Percentiles rank a stretch among this genome's conserved stretches.
phyloP scores from a whole-genome alignment of 1,140 invertebrate genomes.

The Drosophila mauritiana region DNA sequence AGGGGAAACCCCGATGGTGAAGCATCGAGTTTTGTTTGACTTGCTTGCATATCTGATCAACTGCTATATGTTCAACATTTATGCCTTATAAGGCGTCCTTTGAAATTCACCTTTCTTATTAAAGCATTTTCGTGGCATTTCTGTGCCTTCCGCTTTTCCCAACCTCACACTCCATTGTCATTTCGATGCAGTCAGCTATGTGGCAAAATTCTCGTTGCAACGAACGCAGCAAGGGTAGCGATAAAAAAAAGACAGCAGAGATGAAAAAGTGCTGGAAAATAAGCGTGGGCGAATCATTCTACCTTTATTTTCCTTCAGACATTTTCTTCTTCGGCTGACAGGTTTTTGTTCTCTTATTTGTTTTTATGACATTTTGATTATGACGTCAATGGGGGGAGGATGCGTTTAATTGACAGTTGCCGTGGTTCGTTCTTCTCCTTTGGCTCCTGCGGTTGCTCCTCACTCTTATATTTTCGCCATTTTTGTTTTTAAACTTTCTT shows the following conservation, averaged over 20 bases:
- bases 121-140: background rate
- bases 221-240: background rate
- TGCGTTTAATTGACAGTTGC: constrained; percentile 32
- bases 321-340: too few relatives aligned
- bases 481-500: constrained; percentile 23
- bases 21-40: too few relatives aligned
- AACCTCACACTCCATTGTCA: constrained; percentile 6
- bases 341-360: background rate
- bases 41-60: too few relatives aligned
- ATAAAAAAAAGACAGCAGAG: background rate
- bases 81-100: too few relatives aligned
- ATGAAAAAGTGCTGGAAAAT: background rate
- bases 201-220: constrained; percentile 10
- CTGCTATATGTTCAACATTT: too few relatives aligned
- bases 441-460: background rate
- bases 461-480: background rate
- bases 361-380: constrained; percentile 49
- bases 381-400: constrained; percentile 38
- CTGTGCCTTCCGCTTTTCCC: background rate
- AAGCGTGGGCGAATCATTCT: background rate
- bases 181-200: constrained; percentile 9
- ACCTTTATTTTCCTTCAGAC: background rate
- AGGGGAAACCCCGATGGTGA: too few relatives aligned
- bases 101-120: background rate
- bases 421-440: constrained; percentile 14